Percentiles rank a stretch among this genome's conserved stretches.
Evolutionary conservation across 2,888 invertebrate species (phyloP).

Genomic region (Monoplex corrugatus): DNA sequence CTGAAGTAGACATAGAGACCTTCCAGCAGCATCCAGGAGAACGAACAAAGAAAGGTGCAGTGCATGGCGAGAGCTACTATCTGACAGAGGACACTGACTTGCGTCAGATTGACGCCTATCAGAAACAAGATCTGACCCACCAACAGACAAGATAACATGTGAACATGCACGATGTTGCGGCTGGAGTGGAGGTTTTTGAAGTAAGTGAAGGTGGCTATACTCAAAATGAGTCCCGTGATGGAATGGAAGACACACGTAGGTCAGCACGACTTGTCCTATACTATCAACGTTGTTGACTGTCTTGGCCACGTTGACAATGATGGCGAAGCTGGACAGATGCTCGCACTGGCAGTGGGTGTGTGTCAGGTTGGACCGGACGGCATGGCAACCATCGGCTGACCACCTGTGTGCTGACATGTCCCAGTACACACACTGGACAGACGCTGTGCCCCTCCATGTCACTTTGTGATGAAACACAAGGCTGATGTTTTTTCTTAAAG

Average conservation of each 20-base stretch:
- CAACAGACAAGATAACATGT: neutral
- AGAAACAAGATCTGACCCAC: neutral
- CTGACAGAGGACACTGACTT: neutral
- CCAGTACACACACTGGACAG: slow-evolving; percentile 5
- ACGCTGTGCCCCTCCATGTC: no score
- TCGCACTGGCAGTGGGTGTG: slow-evolving; percentile 21
- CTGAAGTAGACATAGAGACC: neutral
- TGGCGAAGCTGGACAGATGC: slow-evolving; percentile 28
- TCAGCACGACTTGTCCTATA: neutral
- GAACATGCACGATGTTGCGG: slow-evolving; percentile 17
- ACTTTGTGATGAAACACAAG: slow-evolving; percentile 14
- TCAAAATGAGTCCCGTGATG: neutral
- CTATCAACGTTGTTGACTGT: neutral
- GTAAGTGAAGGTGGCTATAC: neutral
- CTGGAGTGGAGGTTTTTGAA: neutral
- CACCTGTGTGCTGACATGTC: neutral
- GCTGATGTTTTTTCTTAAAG: neutral
- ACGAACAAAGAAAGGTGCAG: neutral
- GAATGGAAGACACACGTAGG: neutral
- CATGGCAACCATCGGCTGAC: neutral
- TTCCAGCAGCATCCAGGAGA: slow-evolving; percentile 29
- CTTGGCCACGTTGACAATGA: neutral
- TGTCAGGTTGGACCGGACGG: neutral
- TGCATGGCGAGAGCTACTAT: neutral
- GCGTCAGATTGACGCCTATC: neutral